Evolutionary conservation across 2,797 vertebrate genomes (phyloP).

Genomic region (Fringilla coelebs): DNA sequence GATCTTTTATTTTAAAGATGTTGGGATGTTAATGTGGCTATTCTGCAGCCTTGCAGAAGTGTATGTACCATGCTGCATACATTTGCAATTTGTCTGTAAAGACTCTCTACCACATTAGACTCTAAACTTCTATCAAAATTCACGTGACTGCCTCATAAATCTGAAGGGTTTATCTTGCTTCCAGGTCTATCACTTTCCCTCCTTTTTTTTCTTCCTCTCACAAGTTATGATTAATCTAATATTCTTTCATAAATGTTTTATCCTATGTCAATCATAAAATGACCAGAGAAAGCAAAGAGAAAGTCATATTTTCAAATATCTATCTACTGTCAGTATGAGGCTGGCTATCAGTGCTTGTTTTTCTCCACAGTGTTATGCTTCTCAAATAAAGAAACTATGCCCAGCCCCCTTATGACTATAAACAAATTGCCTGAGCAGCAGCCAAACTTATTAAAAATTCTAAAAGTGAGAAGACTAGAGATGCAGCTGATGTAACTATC

Average conservation of each 20-base stretch:
- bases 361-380: not conserved
- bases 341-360: not conserved
- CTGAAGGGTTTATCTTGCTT: not conserved
- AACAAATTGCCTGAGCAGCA: not conserved
- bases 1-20: conserved; percentile 62
- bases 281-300: not conserved
- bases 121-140: conserved; percentile 46
- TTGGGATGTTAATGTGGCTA: conserved; percentile 31
- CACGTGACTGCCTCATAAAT: not conserved
- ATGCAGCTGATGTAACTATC: not conserved
- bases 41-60: conserved; percentile 53
- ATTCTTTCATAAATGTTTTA: not conserved
- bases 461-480: not conserved
- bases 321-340: not conserved
- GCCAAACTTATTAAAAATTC: not conserved
- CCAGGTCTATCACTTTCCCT: not conserved
- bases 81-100: conserved; percentile 43
- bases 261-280: not conserved
- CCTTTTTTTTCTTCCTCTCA: not conserved
- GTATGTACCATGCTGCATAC: not conserved
- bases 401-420: not conserved
- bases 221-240: not conserved
- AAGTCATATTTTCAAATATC: not conserved
- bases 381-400: not conserved
- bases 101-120: conserved; percentile 19